Base-by-base conservation (phyloP, 2,797 vertebrate genomes). In the Urocyon cinereoargenteus region DNA sequence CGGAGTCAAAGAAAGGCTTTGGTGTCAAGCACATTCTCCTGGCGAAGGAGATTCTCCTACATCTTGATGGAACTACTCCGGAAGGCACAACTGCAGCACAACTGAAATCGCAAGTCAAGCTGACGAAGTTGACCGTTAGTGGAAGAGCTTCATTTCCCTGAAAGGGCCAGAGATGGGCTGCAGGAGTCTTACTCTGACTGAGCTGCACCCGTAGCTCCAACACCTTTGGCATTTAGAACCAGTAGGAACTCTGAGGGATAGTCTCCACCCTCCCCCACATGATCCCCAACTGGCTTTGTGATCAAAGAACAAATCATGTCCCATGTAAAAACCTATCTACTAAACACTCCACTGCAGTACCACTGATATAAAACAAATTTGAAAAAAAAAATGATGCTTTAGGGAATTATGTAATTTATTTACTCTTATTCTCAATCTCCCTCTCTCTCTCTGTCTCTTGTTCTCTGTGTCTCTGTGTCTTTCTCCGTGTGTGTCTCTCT, bases 1-100 rank as follows among this genome's bases (percentile, higher is more conserved):
- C 28, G 59, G 72, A 68, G 45, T 86, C 78, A 82, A 6, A 88
- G 64, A 86, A 79, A 96, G 61, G n/a, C 19, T 88, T 75, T 70
- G 59, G 31, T 57, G 51, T 55, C 55, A 81, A 78, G 45, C 31
- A 40, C 40, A 45, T 45, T 45, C 40, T 45, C 40, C 15, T 53
- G 24, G 51, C 13, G 59, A 75, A 62, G 11, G 64, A 59, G 2
- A n/a, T 36, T 10, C 73, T 77, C 82, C 73, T 81, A 70, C n/a
- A 73, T 83, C 62, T 75, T 68, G 28, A 13, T 36, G 66, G 36
- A 61, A 28, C 9, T 21, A 28, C 28, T 7, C 3, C 6, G 55
- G 68, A 49, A 82, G 31, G 14, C 31, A 5, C 55, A 72, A 16
- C 57, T 51, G 34, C 34, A 51, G 26, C 22, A 49, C 34, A 68